Conservation (phyloP, 2,797 vertebrate species). For the Coilia nasus region DNA sequence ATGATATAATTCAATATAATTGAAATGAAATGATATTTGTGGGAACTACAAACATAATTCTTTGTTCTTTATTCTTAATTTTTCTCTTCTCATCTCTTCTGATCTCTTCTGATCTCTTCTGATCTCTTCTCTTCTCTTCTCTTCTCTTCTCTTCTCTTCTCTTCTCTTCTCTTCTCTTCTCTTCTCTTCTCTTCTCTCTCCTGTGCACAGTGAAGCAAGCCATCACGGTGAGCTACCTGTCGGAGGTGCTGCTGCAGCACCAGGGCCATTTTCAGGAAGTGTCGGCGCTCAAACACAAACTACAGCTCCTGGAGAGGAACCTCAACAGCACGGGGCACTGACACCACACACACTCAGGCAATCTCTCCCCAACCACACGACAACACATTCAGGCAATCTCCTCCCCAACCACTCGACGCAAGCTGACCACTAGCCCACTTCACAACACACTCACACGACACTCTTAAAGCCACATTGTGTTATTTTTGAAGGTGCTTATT, state of each 20-base stretch:
- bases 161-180: background rate
- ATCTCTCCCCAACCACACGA: background rate
- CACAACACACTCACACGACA: background rate
- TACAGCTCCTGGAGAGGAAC: slow-evolving; percentile 11
- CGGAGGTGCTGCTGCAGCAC: slow-evolving; percentile 2
- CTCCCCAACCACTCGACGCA: background rate
- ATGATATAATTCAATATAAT: too few species aligned
- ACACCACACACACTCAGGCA: background rate
- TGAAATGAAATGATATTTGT: background rate
- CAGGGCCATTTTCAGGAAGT: background rate
- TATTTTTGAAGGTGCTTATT: too few species aligned
- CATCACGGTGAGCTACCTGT: background rate
- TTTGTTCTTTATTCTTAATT: background rate
- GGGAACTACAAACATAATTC: background rate
- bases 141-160: background rate
- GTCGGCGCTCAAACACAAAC: background rate
- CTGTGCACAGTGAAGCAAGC: background rate
- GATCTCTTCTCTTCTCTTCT: too few species aligned
- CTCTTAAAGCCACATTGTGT: background rate
- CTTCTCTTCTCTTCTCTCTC: background rate
- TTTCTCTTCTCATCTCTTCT: background rate
- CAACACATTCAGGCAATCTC: background rate
- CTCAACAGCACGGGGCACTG: background rate
- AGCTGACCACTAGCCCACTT: background rate
- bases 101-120: too few species aligned